These are phyloP conservation scores for Atherinomorus stipes DNA, from an alignment of 2,113 vertebrate genomes.

Conservation along the genomic window DNA sequence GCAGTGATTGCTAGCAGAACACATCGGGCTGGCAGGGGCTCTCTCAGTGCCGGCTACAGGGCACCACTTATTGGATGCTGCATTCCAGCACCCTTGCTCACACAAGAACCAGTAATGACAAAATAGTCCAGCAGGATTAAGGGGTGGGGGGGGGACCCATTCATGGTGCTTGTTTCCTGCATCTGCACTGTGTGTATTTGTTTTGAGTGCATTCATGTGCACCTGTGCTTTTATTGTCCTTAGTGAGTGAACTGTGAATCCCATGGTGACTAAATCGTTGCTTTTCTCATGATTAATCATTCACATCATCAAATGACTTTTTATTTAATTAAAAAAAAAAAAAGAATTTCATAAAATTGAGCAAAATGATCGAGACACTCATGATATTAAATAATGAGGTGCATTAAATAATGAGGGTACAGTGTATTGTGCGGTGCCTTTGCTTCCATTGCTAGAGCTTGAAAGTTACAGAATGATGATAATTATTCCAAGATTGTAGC, in stretches of 20 bases:
- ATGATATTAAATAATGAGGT: constrained; percentile 30
- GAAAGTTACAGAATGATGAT: constrained; percentile 25
- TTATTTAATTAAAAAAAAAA: neutral
- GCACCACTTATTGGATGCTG: constrained; percentile 61
- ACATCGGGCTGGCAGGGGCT: constrained; percentile 48
- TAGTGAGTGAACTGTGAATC: constrained; percentile 1
- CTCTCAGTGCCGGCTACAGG: constrained; percentile 40
- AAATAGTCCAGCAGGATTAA: constrained; percentile 46
- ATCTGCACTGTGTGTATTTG: constrained; percentile 40
- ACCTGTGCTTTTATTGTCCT: constrained; percentile 35
- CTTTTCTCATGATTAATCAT: constrained; percentile 51
- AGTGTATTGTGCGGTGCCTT: neutral
- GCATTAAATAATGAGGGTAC: constrained; percentile 23
- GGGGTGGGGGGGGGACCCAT: constrained; percentile 8
- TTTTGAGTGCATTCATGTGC: constrained; percentile 30
- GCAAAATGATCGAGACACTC: constrained; percentile 7
- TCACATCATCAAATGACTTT: constrained; percentile 18
- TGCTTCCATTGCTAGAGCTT: constrained; percentile 6
- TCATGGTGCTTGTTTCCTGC: constrained; percentile 23
- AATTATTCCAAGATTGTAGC: constrained; percentile 38
- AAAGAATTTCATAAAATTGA: neutral
- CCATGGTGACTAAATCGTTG: constrained; percentile 26
- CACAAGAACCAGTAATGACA: constrained; percentile 38
- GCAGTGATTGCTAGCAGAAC: constrained; percentile 70
- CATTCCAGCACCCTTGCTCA: constrained; percentile 49